Conservation (phyloP, 1,140 invertebrate genomes). For the Drosophila tristis region DNA sequence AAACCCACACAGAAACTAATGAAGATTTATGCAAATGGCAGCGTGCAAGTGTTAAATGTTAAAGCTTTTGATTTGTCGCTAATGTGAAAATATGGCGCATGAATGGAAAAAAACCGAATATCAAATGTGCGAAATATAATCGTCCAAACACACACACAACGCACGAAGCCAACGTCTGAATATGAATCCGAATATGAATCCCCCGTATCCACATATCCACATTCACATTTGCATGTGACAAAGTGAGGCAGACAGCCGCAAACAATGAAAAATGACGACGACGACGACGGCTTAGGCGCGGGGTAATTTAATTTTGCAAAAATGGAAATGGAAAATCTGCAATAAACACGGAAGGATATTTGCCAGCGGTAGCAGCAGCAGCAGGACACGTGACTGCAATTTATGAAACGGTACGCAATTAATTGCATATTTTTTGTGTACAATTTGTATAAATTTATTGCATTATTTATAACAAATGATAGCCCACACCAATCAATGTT, state of each 20-base stretch:
- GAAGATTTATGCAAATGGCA: conserved; percentile 76
- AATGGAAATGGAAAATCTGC: conserved; percentile 11
- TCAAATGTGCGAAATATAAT: conserved; percentile 66
- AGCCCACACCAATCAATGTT: no score
- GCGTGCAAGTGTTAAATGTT: conserved; percentile 24
- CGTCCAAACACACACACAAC: conserved; percentile 12
- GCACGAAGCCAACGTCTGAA: neutral
- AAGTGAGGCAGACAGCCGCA: conserved; percentile 78
- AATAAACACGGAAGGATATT: conserved; percentile 32
- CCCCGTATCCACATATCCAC: neutral
- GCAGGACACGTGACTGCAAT: conserved; percentile 71
- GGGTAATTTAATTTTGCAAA: conserved; percentile 69
- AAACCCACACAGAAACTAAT: conserved; percentile 37
- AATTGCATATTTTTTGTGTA: conserved; percentile 44
- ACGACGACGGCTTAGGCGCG: conserved; percentile 41
- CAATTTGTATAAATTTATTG: conserved; percentile 66
- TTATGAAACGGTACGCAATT: conserved; percentile 63
- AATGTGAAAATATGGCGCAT: conserved; percentile 71
- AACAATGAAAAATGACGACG: conserved; percentile 79
- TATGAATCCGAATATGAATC: no score
- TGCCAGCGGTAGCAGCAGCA: neutral
- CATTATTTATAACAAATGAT: conserved; percentile 35
- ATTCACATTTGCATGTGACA: conserved; percentile 65
- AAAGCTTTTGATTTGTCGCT: conserved; percentile 65
- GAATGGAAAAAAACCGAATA: conserved; percentile 73